Conservation (phyloP, 2,797 vertebrate species). For the Xenops minutus region DNA sequence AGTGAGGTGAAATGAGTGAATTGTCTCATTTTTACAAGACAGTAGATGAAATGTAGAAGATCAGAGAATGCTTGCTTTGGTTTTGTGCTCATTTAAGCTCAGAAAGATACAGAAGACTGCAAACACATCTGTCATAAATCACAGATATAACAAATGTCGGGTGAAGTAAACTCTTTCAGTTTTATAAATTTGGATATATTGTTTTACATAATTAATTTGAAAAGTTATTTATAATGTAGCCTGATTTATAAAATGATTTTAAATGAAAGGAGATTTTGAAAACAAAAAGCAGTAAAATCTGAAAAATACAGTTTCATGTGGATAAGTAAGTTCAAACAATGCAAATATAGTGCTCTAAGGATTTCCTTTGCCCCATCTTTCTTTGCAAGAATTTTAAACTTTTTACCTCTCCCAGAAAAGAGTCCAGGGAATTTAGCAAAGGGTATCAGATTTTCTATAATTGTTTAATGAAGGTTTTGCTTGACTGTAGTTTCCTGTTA, state of each 20-base stretch:
- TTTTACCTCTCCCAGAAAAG: neutral
- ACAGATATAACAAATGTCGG: neutral
- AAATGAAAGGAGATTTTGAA: neutral
- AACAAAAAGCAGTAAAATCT: neutral
- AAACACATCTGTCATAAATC: neutral
- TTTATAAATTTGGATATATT: neutral
- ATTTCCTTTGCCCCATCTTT: neutral
- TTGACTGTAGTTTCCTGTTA: neutral
- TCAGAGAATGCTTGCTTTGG: neutral
- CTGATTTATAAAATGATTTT: neutral
- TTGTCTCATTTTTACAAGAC: neutral
- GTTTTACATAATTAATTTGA: neutral
- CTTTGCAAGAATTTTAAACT: neutral
- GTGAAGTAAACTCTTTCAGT: neutral
- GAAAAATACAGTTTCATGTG: neutral
- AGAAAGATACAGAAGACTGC: neutral
- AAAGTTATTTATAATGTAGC: neutral
- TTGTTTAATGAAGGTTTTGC: neutral
- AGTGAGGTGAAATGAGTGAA: neutral
- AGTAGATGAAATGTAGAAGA: neutral
- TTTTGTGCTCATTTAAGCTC: neutral
- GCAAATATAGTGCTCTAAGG: neutral
- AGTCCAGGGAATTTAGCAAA: neutral
- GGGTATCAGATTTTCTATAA: neutral
- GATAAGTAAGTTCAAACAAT: neutral